Evolutionary conservation across 2,888 invertebrate species (phyloP).

Genomic region (Drosophila vallismaia): DNA sequence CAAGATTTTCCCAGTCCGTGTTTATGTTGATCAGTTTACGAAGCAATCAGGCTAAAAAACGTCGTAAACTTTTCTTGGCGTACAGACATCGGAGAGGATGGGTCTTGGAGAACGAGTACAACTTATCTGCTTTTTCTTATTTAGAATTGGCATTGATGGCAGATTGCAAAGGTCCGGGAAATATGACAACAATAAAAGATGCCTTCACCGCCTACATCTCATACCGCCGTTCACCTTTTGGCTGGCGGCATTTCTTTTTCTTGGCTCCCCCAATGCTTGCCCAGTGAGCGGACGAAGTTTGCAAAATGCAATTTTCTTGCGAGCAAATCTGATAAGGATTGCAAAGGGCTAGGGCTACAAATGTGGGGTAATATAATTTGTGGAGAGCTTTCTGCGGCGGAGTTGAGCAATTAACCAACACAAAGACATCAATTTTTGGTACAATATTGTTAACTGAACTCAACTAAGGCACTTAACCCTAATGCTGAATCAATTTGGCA

Average conservation of each 20-base stretch:
- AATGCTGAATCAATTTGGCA: constrained; percentile 13
- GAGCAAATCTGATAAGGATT: constrained; percentile 69
- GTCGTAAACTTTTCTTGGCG: constrained; percentile 27
- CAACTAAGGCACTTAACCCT: not conserved
- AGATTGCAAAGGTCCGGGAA: constrained; percentile 60
- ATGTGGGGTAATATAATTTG: constrained; percentile 4
- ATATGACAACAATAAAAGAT: constrained; percentile 59
- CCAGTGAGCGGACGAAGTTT: constrained; percentile 62
- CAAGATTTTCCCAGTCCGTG: not conserved
- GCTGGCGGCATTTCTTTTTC: constrained; percentile 23
- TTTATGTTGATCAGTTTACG: constrained; percentile 38
- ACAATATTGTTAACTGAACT: constrained; percentile 1
- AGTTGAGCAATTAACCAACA: constrained; percentile 60
- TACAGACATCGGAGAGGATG: constrained; percentile 2
- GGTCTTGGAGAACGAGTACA: not conserved
- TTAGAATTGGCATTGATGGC: constrained; percentile 51
- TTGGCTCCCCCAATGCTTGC: constrained; percentile 3
- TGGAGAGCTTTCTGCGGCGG: not conserved
- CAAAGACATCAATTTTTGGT: constrained; percentile 41
- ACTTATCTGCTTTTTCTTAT: constrained; percentile 17
- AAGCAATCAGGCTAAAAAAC: constrained; percentile 54
- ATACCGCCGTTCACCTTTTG: constrained; percentile 15
- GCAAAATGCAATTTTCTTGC: constrained; percentile 64
- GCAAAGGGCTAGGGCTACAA: constrained; percentile 3
- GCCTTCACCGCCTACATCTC: not conserved